These are phyloP conservation scores for Catostomus latipinnis DNA, from an alignment of 2,797 vertebrate genomes.

Conservation along the genomic window DNA sequence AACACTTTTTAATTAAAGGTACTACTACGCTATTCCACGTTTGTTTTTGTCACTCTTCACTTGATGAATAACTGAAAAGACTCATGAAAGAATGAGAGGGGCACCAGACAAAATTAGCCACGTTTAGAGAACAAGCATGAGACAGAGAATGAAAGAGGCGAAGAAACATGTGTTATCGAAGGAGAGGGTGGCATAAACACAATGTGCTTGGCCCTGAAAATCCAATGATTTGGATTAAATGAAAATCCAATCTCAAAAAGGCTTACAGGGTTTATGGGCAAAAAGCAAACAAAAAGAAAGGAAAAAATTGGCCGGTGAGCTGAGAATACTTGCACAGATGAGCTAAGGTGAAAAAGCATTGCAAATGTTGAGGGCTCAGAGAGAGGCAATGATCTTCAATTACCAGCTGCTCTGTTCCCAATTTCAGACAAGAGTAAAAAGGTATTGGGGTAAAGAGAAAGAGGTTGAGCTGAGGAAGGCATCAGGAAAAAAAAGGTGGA, in stretches of 20 bases:
- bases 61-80: slow-evolving; percentile 56
- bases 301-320: slow-evolving; percentile 65
- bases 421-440: slow-evolving; percentile 75
- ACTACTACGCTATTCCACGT: no score
- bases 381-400: slow-evolving; percentile 85
- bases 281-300: slow-evolving; percentile 58
- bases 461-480: slow-evolving; percentile 15
- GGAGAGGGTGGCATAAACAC: slow-evolving; percentile 64
- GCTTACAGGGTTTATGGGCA: slow-evolving; percentile 70
- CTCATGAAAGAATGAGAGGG: slow-evolving; percentile 65
- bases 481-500: background rate
- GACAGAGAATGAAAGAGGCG: slow-evolving; percentile 66
- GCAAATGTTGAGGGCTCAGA: slow-evolving; percentile 76
- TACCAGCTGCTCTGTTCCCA: slow-evolving; percentile 79
- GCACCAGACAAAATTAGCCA: slow-evolving; percentile 50
- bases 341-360: slow-evolving; percentile 64
- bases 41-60: slow-evolving; percentile 56
- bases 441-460: slow-evolving; percentile 51
- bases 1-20: no score
- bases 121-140: slow-evolving; percentile 63
- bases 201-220: slow-evolving; percentile 65
- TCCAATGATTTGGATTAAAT: no score
- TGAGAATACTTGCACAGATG: slow-evolving; percentile 66
- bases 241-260: slow-evolving; percentile 79
- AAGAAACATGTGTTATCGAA: slow-evolving; percentile 54